phyloP scores from a whole-genome alignment of 2,113 vertebrate genomes.

The Heterotis niloticus region DNA sequence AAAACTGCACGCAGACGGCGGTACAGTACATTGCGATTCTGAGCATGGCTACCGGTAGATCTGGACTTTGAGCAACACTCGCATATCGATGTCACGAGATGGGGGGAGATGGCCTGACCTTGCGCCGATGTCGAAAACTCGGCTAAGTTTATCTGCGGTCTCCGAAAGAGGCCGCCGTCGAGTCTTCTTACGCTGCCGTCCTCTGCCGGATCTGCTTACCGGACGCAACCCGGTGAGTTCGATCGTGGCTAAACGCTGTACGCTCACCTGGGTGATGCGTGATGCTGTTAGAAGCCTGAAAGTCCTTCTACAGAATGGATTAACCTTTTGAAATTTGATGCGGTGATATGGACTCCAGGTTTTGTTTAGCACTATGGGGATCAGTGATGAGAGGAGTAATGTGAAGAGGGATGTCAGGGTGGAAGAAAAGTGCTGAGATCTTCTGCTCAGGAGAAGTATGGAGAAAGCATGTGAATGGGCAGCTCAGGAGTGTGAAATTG shows the following conservation, averaged over 20 bases:
- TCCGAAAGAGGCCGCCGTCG: background rate
- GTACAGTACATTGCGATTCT: conserved; percentile 9
- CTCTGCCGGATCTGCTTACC: background rate
- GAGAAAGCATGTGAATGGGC: background rate
- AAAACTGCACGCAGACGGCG: background rate
- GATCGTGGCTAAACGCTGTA: background rate
- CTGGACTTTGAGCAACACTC: background rate
- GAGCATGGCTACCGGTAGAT: background rate
- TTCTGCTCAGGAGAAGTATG: background rate
- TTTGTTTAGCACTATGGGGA: background rate
- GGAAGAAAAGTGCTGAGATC: background rate
- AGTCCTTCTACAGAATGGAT: background rate
- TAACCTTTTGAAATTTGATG: no score
- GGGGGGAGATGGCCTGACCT: background rate
- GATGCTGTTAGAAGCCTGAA: background rate
- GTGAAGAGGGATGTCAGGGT: no score
- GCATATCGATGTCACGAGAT: no score
- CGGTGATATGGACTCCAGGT: background rate
- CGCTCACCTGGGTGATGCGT: background rate
- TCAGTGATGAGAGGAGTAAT: background rate
- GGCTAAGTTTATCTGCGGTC: background rate
- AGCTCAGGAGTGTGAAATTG: background rate
- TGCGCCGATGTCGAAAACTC: background rate
- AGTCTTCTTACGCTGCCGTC: no score
- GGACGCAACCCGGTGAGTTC: background rate